Base-by-base conservation (phyloP, 2,888 invertebrate species). In the Thalpophila matura region DNA sequence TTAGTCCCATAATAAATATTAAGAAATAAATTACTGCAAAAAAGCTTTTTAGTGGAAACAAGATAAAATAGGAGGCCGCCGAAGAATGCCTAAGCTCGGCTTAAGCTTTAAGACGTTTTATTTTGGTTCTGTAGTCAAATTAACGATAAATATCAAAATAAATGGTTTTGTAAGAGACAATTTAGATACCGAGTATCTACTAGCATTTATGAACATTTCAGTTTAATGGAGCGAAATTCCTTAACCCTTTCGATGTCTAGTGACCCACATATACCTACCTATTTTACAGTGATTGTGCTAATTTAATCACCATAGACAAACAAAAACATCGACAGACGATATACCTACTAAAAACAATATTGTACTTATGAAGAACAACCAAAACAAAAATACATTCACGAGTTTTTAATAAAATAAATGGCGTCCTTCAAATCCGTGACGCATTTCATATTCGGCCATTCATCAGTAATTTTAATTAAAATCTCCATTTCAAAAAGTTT, bases 391-490 rank as follows among this genome's bases (percentile, higher is more conserved):
- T n/a, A n/a, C n/a, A n/a, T n/a, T n/a, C n/a, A n/a, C n/a, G n/a
- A n/a, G n/a, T n/a, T n/a, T n/a, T n/a, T n/a, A n/a, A n/a, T n/a
- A n/a, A n/a, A 35, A 38, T 18, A 42, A 66, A 68, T 45, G 26
- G n/a, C 45, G 18, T 37, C 26, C 18, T 16, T 37, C 1, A 26
- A 58, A 51, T 40, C 35, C 43, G 18, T 20, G 54, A 49, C 38
- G 12, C 47, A 47, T 55, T 46, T 47, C 70, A 45, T 50, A 58
- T 51, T 62, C 18, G 9, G 16, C 31, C 27, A 71, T 73, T 71
- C 45, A 33, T 71, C 59, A 71, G 58, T 60, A 3, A 60, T 43
- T 72, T 70, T 64, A 71, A 73, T 76, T 71, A 73, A 72, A 73
- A 54, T 43, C 38, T 33, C 4, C 33, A 31, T 43, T 60, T 33